These are phyloP conservation scores for Gastrophryne carolinensis DNA, from an alignment of 2,797 vertebrate species.

Conservation along the genomic window DNA sequence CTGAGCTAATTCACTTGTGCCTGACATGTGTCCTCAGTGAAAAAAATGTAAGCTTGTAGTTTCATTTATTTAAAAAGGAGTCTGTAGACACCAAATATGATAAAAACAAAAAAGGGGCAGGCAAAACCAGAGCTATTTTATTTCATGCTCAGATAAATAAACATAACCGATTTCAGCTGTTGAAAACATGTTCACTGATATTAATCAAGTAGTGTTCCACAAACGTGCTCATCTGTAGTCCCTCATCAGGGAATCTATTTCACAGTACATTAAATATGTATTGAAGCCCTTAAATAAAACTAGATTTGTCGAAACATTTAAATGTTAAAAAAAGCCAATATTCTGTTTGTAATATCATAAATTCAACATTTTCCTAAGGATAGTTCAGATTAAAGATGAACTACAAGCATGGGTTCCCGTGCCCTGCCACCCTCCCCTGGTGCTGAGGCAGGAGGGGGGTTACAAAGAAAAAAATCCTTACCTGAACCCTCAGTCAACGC, in stretches of 20 bases:
- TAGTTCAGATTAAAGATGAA: too few species aligned
- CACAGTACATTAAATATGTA: constrained; percentile 51
- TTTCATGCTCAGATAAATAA: constrained; percentile 48
- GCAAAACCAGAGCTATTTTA: constrained; percentile 21
- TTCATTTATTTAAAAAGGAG: background rate
- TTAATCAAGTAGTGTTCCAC: constrained; percentile 47
- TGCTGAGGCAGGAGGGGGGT: too few species aligned
- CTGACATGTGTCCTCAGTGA: too few species aligned
- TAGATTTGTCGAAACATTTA: constrained; percentile 27
- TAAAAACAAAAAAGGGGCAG: constrained; percentile 16
- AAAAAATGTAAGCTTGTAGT: too few species aligned
- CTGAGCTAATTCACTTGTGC: too few species aligned
- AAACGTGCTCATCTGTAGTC: constrained; percentile 44
- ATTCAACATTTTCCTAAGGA: too few species aligned
- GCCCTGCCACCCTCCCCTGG: too few species aligned
- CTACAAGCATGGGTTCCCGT: too few species aligned
- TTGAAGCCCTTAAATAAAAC: constrained; percentile 48
- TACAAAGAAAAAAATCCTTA: too few species aligned
- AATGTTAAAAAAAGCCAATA: constrained; percentile 12
- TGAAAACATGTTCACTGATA: constrained; percentile 42
- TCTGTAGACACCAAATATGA: background rate
- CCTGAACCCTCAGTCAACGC: too few species aligned
- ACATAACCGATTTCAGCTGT: constrained; percentile 45
- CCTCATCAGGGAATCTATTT: constrained; percentile 51
- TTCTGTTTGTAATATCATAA: too few species aligned